Base-by-base conservation (phyloP, 2,113 vertebrate species). In the Megaptera novaeangliae region DNA sequence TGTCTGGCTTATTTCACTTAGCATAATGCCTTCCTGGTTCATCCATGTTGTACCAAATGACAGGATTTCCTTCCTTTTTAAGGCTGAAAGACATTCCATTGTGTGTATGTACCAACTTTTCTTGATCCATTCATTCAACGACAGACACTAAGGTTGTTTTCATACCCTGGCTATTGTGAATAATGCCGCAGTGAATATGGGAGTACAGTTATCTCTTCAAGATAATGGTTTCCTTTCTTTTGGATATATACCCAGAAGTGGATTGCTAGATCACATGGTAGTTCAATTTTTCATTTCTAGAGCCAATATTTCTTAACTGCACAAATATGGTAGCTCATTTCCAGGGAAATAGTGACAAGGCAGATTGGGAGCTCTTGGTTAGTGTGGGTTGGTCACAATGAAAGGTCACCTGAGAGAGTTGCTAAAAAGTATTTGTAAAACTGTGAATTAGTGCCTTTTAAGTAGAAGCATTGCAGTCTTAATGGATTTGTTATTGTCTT, bases 251-350 rank as follows among this genome's bases (percentile, higher is more conserved):
- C 39, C 80, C 39, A 49, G 11, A 80, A 88, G 8, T 29, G 23
- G 55, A 89, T 94, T 74, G 15, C 21, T 89, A 5, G 17, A 55
- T 64, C n/a, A 89, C 41, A 44, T 55, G 12, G 10, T 72, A 74
- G n/a, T 63, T 72, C 27, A 44, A n/a, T 74, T 82, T 82, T 64
- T 82, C 49, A 94, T 94, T 64, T 82, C 57, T 74, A 55, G 36
- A 82, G 44, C 74, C 15, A 86, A 29, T 52, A 95, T 95, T 78
- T 97, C 17, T 94, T 90, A 95, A 72, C 34, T 87, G 55, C 8
- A 83, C n/a, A 92, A 75, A 66, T 72, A 71, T 44, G 18, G 1
- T 71, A 88, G 44, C 36, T 83, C 44, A 77, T 94, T 83, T 77
- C 34, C 44, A 83, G 31, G 57, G 27, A 77, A 68, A 92, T 64